Percentiles rank a stretch among this genome's conserved stretches.
Conservation (phyloP, 2,797 vertebrate species). For the Tiaroga cobitis region DNA sequence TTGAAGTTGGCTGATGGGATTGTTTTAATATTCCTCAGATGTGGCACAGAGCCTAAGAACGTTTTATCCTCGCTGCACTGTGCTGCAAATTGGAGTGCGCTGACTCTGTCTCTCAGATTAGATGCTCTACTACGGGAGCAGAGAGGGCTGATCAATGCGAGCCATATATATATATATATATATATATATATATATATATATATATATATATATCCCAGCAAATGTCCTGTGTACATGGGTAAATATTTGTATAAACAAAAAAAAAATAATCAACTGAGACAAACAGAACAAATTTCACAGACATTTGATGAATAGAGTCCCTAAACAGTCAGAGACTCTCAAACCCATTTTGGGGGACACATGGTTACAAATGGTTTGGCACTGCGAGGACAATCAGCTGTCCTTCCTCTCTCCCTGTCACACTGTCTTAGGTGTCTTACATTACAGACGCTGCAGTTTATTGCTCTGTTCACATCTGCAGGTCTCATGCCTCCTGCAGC, state of each 20-base stretch:
- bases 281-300: no score
- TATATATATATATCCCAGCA: no score
- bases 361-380: background rate
- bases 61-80: constrained; percentile 19
- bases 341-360: background rate
- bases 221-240: no score
- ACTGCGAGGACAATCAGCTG: background rate
- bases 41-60: constrained; percentile 64
- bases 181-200: no score
- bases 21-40: constrained; percentile 74
- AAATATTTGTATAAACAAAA: no score
- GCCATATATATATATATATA: background rate
- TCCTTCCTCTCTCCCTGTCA: background rate
- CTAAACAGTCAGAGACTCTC: no score
- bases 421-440: background rate
- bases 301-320: no score
- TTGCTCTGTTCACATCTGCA: background rate
- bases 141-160: background rate
- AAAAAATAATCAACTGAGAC: no score
- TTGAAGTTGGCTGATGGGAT: constrained; percentile 75
- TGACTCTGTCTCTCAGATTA: background rate
- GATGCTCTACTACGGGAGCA: background rate
- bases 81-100: background rate
- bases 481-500: no score
- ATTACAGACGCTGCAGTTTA: background rate